phyloP scores from a whole-genome alignment of 1,140 invertebrate species.

The Drosophila oshimai region DNA sequence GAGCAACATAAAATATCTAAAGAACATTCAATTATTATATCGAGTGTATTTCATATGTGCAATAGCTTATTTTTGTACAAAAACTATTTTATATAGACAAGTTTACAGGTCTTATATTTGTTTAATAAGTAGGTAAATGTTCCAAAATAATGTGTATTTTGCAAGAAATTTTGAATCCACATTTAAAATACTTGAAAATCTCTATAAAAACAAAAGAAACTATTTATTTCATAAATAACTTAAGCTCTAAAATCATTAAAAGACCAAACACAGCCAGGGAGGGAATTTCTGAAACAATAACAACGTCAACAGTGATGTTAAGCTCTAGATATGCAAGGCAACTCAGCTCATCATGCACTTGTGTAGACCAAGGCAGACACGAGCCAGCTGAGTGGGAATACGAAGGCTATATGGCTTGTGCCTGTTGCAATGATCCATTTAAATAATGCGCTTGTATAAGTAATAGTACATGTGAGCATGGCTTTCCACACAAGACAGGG shows the following conservation, averaged over 20 bases:
- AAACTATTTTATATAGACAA: no score
- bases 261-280: conserved; percentile 22
- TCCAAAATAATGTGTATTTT: no score
- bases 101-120: no score
- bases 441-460: conserved; percentile 55
- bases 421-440: conserved; percentile 63
- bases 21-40: not conserved
- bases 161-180: no score
- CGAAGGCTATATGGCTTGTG: not conserved
- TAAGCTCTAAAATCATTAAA: conserved; percentile 14
- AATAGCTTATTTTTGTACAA: no score
- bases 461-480: conserved; percentile 3
- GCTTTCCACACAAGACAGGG: not conserved
- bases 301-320: conserved; percentile 21
- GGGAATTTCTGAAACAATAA: conserved; percentile 9
- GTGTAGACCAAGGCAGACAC: conserved; percentile 4
- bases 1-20: not conserved
- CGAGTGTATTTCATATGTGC: no score
- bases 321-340: conserved; percentile 28
- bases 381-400: conserved; percentile 1
- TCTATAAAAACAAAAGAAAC: no score
- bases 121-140: no score
- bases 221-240: no score
- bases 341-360: not conserved
- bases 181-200: no score